Base-by-base conservation (phyloP, 2,888 invertebrate species). In the Megastigmus dorsalis region DNA sequence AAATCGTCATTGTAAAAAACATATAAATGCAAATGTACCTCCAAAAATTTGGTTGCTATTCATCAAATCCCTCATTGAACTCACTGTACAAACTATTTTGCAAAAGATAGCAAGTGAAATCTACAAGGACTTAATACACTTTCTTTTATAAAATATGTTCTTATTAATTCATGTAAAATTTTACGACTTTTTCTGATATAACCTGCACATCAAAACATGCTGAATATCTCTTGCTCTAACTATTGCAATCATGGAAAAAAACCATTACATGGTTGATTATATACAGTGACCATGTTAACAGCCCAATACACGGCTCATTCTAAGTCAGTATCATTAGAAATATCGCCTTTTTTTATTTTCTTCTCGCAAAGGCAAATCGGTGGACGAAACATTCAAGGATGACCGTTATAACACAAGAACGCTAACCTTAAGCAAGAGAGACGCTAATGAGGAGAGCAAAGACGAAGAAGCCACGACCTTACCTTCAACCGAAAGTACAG, bases 351-450 rank as follows among this genome's bases (percentile, higher is more conserved):
- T 74, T 60, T 45, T 57, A 41, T 57, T 74, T 68, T 71, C 41
- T 41, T 36, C 67, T 13, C 36, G 26, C 54, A 65, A 76, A 76
- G 76, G 76, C 76, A 76, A 76, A 74, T 76, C 76, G 76, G 74
- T 76, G 74, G 71, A 54, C 50, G 67, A 71, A 67, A 63, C 3
- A 45, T 57, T 59, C 48, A 65, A 59, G 69, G 75, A 67, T 36
- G 59, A 36, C 41, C 50, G n/a, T 13, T 2, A 45, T 48, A 41
- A 41, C 10, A 4, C 57, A 20, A 50, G 57, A 54, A 7, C 18
- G 15, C 43, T 52, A 13, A 26, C 6, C 30, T 57, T 63, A 50
- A 60, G 4, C 20, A 69, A 68, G 41, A 52, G 54, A 15, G 30
- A n/a, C 6, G 50, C 23, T 33, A 43, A 36, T 9, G 52, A 72